A percentile compares a stretch with the other conserved stretches of the same genome.
phyloP scores from a whole-genome alignment of 1,140 invertebrate genomes.

The Drosophila santomea region DNA sequence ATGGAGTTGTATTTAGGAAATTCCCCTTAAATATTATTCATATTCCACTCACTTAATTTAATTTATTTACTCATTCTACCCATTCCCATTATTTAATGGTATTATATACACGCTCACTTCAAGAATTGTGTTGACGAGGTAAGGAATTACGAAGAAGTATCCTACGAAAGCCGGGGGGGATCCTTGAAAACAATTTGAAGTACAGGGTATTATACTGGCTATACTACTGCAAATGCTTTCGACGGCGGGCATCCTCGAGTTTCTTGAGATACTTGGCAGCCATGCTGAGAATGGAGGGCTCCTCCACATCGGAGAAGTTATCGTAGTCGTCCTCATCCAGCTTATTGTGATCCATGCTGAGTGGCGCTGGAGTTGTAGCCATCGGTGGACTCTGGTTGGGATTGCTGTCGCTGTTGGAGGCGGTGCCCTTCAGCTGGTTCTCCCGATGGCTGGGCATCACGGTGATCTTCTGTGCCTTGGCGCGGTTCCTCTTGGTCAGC shows the following conservation, averaged over 20 bases:
- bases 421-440: background rate
- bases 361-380: background rate
- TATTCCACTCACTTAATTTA: background rate
- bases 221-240: background rate
- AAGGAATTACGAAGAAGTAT: background rate
- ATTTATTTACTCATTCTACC: background rate
- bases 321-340: background rate
- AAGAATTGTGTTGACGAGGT: background rate
- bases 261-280: slow-evolving; percentile 31
- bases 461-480: background rate
- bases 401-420: background rate
- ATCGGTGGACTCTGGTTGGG: background rate
- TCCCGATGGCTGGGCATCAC: slow-evolving; percentile 7
- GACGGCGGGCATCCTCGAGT: slow-evolving; percentile 20
- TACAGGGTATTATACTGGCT: background rate
- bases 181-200: too few relatives aligned
- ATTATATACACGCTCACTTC: background rate
- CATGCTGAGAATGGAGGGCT: slow-evolving; percentile 18
- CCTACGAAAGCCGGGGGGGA: background rate
- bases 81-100: background rate
- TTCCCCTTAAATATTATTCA: too few relatives aligned
- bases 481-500: background rate
- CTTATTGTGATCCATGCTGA: background rate
- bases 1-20: background rate
- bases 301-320: slow-evolving; percentile 4